Base-by-base conservation (phyloP, 2,113 vertebrate genomes). In the Dendrocopos noguchii region DNA sequence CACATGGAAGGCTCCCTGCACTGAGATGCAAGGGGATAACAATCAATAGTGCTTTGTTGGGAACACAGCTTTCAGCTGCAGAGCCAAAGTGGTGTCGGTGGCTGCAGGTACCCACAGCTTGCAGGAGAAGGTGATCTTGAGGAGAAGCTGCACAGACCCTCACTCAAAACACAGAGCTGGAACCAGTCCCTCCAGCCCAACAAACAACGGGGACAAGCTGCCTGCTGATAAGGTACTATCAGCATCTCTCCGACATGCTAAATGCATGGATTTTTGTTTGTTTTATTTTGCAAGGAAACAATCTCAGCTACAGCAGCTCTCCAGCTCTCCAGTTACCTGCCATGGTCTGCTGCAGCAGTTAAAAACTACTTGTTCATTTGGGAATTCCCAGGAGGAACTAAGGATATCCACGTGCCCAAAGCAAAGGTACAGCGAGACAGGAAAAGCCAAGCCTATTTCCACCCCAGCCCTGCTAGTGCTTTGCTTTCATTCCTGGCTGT, bases 1-100 rank as follows among this genome's bases (percentile, higher is more conserved):
- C 56, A 34, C 86, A 42, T 70, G 70, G 87, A 96, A 93, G 56
- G 77, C 55, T 73, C 80, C 53, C 84, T 3, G 0, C 68, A 74
- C 87, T 88, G 91, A 94, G 91, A 96, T 71, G 77, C 2, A 21
- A 94, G 70, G 87, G 88, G 72, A 91, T 84, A 60, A 85, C 85
- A 68, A 93, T 95, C 95, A 91, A 91, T 95, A 94, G 85, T 7
- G 73, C 87, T 92, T 91, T 93, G 88, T 94, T 81, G 3, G 4
- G 15, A 59, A 47, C 0, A 0, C 53, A 77, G 77, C 74, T 73
- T 90, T 93, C 88, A 77, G 92, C 61, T 73, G 64, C 76, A 61
- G 59, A 75, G 73, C 78, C 77, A 0, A 0, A 80, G 79, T 3
- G 0, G 60, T 33, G 79, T 21, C 3, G 24, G 60, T 25, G 65